A percentile compares a stretch with the other conserved stretches of the same genome.
Conservation (phyloP, 1,140 invertebrate genomes). For the Riptortus pedestris region DNA sequence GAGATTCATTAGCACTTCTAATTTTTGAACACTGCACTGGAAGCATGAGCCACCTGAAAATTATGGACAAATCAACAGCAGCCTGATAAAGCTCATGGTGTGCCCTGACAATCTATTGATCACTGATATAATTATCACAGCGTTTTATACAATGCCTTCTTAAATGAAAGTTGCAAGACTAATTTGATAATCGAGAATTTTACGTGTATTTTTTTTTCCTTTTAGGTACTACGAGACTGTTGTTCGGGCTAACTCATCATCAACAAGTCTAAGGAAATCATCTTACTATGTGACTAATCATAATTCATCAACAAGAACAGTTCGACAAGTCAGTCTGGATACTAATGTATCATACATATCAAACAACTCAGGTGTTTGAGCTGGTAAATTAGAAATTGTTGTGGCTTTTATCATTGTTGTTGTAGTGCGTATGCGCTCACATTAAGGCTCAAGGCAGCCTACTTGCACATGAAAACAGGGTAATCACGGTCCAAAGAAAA, state of each 20-base stretch:
- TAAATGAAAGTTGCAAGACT: too few relatives aligned
- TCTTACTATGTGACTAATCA: conserved; percentile 62
- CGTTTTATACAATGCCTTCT: too few relatives aligned
- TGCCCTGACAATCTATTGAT: too few relatives aligned
- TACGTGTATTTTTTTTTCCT: too few relatives aligned
- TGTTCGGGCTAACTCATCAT: conserved; percentile 62
- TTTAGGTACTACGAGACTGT: conserved; percentile 56
- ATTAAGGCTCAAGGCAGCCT: neutral
- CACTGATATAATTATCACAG: too few relatives aligned
- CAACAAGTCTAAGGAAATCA: conserved; percentile 65
- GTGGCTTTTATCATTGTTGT: neutral
- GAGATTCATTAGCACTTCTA: too few relatives aligned
- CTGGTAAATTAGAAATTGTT: neutral
- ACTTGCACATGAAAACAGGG: neutral
- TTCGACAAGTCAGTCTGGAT: conserved; percentile 34
- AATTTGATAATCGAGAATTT: too few relatives aligned
- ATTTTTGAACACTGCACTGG: too few relatives aligned
- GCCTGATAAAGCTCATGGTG: too few relatives aligned
- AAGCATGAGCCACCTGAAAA: too few relatives aligned
- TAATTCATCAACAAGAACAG: conserved; percentile 37
- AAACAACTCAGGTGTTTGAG: conserved; percentile 35
- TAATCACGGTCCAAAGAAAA: conserved; percentile 9
- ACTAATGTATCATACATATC: conserved; percentile 36
- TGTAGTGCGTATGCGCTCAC: neutral
- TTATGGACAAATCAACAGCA: too few relatives aligned